These are phyloP conservation scores for Macrochelys suwanniensis DNA, from an alignment of 2,797 vertebrate species.

Conservation along the genomic window DNA sequence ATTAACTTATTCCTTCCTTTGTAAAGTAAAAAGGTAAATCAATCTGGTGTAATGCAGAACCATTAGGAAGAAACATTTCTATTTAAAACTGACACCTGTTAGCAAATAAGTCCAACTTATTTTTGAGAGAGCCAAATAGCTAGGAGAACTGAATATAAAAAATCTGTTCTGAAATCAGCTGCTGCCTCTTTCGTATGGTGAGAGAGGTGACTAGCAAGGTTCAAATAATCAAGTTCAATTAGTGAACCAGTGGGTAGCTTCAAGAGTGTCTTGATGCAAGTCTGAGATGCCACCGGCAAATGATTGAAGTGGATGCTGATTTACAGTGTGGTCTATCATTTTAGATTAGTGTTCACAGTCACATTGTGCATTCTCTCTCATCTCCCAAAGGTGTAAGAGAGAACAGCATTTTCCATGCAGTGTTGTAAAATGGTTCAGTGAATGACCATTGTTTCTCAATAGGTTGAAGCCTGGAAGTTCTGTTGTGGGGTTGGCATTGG, in stretches of 20 bases:
- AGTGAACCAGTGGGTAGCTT: neutral
- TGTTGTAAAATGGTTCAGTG: neutral
- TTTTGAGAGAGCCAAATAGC: slow-evolving; percentile 18
- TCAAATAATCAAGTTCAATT: neutral
- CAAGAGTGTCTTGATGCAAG: neutral
- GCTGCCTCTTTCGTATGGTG: neutral
- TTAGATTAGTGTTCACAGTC: neutral
- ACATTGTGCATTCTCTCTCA: neutral
- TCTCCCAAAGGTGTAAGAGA: neutral
- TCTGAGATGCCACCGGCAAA: neutral
- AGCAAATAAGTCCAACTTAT: neutral
- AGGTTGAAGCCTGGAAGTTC: too few species aligned
- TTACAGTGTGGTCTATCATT: neutral
- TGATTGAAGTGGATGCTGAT: neutral
- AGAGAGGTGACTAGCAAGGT: neutral
- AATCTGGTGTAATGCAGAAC: neutral
- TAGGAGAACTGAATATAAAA: slow-evolving; percentile 29
- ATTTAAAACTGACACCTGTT: slow-evolving; percentile 1
- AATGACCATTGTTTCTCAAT: neutral
- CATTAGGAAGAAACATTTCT: neutral
- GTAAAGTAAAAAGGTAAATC: too few species aligned
- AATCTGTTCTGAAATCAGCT: neutral
- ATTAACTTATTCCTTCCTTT: neutral
- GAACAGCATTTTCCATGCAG: neutral
- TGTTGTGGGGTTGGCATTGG: too few species aligned